Conservation (phyloP, 2,888 invertebrate genomes). For the Brachypalpus laphriformis region DNA sequence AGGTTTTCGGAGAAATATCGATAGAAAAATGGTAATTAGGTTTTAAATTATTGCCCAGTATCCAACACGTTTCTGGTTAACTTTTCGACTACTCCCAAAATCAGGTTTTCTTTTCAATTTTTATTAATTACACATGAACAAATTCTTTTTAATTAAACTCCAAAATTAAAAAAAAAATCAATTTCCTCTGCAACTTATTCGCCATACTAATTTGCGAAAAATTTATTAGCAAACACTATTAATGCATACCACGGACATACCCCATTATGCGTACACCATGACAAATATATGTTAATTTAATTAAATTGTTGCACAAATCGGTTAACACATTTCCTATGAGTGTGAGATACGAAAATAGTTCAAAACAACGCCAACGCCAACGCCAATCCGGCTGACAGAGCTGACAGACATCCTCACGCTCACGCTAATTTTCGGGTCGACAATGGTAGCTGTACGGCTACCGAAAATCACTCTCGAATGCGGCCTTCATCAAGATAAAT, state of each 20-base stretch:
- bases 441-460: background rate
- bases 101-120: background rate
- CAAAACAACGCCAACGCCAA: slow-evolving; percentile 7
- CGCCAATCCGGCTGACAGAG: background rate
- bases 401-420: slow-evolving; percentile 8
- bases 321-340: background rate
- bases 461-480: slow-evolving; percentile 6
- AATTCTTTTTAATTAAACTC: background rate
- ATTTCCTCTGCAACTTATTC: too few relatives aligned
- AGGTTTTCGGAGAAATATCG: background rate
- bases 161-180: too few relatives aligned
- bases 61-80: background rate
- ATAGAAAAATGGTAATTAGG: background rate
- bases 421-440: background rate
- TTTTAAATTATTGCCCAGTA: background rate
- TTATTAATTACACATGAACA: background rate
- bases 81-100: background rate
- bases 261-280: background rate
- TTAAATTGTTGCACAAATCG: slow-evolving; percentile 25
- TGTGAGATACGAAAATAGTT: background rate
- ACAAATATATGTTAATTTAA: slow-evolving; percentile 1
- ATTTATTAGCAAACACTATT: too few relatives aligned
- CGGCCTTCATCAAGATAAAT: slow-evolving; percentile 25
- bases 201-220: background rate
- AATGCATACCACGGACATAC: too few relatives aligned